phyloP scores from a whole-genome alignment of 2,113 vertebrate species.

The Cyanistes caeruleus region DNA sequence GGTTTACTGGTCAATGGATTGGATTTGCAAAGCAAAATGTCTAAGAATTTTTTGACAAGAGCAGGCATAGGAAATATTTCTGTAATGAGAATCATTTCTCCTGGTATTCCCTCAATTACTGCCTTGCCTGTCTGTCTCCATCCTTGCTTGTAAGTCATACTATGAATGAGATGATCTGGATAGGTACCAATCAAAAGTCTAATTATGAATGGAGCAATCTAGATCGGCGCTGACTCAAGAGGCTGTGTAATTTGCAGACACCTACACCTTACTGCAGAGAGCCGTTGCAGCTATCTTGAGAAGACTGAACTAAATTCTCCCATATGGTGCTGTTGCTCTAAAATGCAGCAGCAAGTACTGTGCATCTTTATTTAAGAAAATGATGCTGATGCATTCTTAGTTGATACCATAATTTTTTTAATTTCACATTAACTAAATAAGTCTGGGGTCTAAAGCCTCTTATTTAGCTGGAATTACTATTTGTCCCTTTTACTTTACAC shows the following conservation, averaged over 20 bases:
- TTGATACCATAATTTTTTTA: background rate
- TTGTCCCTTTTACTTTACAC: background rate
- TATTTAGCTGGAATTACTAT: background rate
- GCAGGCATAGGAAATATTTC: constrained; percentile 7
- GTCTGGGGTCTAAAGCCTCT: background rate
- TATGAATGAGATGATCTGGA: constrained; percentile 64
- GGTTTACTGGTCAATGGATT: background rate
- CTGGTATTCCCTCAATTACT: constrained; percentile 68
- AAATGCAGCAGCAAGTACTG: constrained; percentile 28
- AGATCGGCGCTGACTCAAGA: constrained; percentile 50
- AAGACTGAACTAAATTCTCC: constrained; percentile 38
- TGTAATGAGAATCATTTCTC: constrained; percentile 44
- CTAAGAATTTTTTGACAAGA: constrained; percentile 46
- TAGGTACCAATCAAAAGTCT: constrained; percentile 68
- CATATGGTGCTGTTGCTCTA: constrained; percentile 25
- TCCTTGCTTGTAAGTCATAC: constrained; percentile 52
- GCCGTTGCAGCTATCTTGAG: constrained; percentile 26
- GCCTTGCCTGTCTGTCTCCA: constrained; percentile 58
- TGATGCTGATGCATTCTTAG: background rate
- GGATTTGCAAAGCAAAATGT: background rate
- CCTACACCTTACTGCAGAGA: constrained; percentile 60
- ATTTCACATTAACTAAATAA: background rate
- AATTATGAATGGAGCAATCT: constrained; percentile 59
- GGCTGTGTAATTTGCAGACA: constrained; percentile 66
- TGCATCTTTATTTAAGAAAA: constrained; percentile 2